phyloP scores from a whole-genome alignment of 1,140 invertebrate species.

The Antheraea mylitta region DNA sequence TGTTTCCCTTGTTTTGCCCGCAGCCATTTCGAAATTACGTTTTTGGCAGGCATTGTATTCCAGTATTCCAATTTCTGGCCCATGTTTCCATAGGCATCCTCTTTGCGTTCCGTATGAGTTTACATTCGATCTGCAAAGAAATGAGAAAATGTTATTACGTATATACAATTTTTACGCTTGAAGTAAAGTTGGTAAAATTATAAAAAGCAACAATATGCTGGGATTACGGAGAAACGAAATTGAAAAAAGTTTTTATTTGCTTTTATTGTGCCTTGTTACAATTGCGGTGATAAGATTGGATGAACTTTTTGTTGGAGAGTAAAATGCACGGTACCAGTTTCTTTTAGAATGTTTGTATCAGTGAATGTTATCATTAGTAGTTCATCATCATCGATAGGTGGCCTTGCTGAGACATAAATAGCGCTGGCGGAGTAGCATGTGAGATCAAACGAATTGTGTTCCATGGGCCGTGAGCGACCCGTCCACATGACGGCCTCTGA shows the following conservation, averaged over 20 bases:
- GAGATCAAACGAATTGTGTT: slow-evolving; percentile 74
- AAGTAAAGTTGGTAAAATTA: neutral
- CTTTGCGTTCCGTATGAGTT: slow-evolving; percentile 29
- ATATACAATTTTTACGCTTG: neutral
- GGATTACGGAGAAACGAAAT: neutral
- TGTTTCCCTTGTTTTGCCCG: slow-evolving; percentile 68
- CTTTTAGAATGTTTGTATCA: neutral
- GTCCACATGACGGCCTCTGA: slow-evolving; percentile 60
- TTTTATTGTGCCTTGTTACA: neutral
- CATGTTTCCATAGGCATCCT: slow-evolving; percentile 60
- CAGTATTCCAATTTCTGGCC: slow-evolving; percentile 49
- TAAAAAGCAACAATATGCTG: neutral
- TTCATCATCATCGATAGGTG: slow-evolving; percentile 33
- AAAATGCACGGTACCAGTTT: neutral
- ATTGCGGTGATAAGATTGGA: too few relatives aligned
- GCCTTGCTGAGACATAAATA: slow-evolving; percentile 60
- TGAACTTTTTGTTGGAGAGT: neutral
- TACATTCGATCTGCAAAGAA: slow-evolving; percentile 53
- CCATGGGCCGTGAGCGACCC: slow-evolving; percentile 57
- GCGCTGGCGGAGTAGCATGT: slow-evolving; percentile 50
- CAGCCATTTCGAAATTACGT: slow-evolving; percentile 71
- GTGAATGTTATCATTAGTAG: slow-evolving; percentile 9
- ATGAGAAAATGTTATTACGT: neutral
- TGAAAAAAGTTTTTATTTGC: slow-evolving; percentile 8
- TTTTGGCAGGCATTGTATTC: slow-evolving; percentile 68